Conservation (phyloP, 2,113 vertebrate species). For the Pteruthius melanotis region DNA sequence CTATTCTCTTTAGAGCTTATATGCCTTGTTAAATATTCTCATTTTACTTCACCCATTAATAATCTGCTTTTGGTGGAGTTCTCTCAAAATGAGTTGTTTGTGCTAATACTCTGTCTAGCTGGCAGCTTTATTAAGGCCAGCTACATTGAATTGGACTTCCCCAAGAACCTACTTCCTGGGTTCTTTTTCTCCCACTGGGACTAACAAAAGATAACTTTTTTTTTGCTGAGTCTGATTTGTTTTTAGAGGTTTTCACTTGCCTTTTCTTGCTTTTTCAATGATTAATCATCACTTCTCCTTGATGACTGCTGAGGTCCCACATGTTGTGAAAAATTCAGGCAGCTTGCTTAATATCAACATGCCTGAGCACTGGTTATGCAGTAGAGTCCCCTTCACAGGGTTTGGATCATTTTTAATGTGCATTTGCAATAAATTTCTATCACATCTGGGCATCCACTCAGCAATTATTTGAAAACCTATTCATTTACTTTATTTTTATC, state of each 20-base stretch:
- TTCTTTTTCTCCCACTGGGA: not conserved
- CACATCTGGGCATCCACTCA: not conserved
- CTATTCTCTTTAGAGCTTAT: not conserved
- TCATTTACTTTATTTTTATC: not conserved
- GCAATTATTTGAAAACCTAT: not conserved
- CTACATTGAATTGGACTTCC: not conserved
- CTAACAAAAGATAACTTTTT: not conserved
- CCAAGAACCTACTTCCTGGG: not conserved
- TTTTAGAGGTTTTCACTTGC: not conserved
- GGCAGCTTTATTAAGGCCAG: not conserved
- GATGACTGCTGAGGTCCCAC: not conserved
- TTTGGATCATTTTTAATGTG: not conserved
- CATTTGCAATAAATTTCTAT: not conserved
- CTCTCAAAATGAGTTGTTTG: not conserved
- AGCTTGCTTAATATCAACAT: not conserved
- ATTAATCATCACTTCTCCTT: not conserved
- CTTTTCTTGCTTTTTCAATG: not conserved
- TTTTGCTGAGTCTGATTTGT: not conserved
- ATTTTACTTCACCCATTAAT: conserved; percentile 5
- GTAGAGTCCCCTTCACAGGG: not conserved
- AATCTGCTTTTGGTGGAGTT: not conserved
- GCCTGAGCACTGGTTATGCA: not conserved
- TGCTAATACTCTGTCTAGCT: not conserved
- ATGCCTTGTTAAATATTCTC: not conserved
- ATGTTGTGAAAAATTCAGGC: not conserved